Conservation (phyloP, 2,797 vertebrate species). For the Eidolon dupreanum region DNA sequence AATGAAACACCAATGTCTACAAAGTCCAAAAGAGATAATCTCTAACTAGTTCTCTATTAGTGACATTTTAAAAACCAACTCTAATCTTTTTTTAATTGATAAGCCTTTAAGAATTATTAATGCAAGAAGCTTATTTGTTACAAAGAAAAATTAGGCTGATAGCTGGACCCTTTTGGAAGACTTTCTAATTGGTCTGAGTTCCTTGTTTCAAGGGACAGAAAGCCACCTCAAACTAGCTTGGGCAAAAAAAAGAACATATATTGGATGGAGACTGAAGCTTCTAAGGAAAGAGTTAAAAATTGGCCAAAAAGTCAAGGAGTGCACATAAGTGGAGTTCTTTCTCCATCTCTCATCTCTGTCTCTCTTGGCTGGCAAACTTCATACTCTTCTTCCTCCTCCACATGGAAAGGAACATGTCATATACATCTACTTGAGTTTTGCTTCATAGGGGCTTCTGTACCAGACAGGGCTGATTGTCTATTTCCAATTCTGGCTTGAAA, state of each 20-base stretch:
- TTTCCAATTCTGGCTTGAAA: background rate
- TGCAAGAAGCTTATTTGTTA: background rate
- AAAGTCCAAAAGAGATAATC: background rate
- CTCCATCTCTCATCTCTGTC: background rate
- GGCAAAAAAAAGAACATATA: background rate
- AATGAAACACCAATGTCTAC: background rate
- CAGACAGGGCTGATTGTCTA: background rate
- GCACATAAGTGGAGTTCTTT: background rate
- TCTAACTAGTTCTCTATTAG: background rate
- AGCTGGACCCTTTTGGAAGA: background rate
- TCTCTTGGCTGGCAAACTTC: background rate
- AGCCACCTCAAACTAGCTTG: background rate
- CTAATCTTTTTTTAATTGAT: background rate
- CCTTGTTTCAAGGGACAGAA: background rate
- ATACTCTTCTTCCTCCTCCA: background rate
- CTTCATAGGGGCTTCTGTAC: background rate
- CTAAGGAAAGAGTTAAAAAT: background rate
- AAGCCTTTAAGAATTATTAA: background rate
- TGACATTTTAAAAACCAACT: slow-evolving; percentile 9
- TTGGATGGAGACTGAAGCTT: background rate
- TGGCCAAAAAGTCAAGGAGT: background rate
- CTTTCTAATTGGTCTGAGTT: background rate
- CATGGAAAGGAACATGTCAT: background rate
- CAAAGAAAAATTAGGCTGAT: background rate
- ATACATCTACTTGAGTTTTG: background rate